A percentile compares a stretch with the other conserved stretches of the same genome.
Evolutionary conservation across 2,113 vertebrate species (phyloP).

Genomic region (Tursiops truncatus): DNA sequence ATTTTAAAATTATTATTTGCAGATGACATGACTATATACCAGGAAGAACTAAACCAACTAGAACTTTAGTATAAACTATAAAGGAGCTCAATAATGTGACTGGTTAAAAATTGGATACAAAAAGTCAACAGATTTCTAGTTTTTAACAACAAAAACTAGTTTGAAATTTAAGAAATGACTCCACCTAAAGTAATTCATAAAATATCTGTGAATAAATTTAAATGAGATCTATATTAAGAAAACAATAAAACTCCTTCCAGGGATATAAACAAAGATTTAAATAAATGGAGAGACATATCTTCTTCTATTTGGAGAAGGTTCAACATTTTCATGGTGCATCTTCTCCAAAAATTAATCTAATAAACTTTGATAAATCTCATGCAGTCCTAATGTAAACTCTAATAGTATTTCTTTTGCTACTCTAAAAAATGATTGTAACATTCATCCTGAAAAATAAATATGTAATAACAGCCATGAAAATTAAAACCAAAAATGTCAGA

Average conservation of each 20-base stretch:
- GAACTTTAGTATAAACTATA: neutral
- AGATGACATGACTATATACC: neutral
- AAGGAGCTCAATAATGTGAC: neutral
- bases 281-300: neutral
- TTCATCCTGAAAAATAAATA: neutral
- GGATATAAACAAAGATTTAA: neutral
- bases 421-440: neutral
- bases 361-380: neutral
- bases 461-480: neutral
- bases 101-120: neutral
- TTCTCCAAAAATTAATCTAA: neutral
- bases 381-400: neutral
- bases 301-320: neutral
- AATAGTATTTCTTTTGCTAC: neutral
- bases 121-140: neutral
- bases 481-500: neutral
- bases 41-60: neutral
- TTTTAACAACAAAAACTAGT: neutral
- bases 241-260: neutral
- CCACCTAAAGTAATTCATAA: neutral
- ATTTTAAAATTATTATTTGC: neutral
- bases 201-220: neutral
- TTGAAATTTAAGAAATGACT: neutral
- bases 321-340: neutral
- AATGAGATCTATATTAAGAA: neutral